A percentile compares a stretch with the other conserved stretches of the same genome.
These are phyloP conservation scores for Ariopsis seemanni DNA, from an alignment of 2,113 vertebrate genomes.

Conservation along the genomic window DNA sequence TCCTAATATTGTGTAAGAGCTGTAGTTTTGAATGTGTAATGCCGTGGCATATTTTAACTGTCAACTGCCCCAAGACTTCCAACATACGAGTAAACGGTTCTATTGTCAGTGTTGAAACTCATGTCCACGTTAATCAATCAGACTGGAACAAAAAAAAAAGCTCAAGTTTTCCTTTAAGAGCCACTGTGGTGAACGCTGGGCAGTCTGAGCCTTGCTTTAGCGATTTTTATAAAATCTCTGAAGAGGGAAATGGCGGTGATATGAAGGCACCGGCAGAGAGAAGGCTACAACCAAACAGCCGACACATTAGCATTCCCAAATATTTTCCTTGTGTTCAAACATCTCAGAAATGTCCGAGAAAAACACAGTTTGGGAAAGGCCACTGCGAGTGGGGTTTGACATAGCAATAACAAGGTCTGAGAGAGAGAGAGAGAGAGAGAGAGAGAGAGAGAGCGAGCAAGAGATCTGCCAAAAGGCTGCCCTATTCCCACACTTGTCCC, in stretches of 20 bases:
- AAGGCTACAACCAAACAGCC: slow-evolving; percentile 41
- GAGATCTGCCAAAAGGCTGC: slow-evolving; percentile 67
- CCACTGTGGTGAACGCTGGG: not conserved
- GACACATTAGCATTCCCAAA: slow-evolving; percentile 63
- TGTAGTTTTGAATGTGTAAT: no score
- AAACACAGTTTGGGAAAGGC: slow-evolving; percentile 68
- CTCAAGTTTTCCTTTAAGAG: slow-evolving; percentile 23
- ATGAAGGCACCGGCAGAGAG: slow-evolving; percentile 6
- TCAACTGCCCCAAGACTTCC: not conserved
- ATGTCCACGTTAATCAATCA: not conserved
- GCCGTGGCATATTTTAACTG: not conserved
- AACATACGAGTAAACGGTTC: not conserved
- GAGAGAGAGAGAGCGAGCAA: slow-evolving; percentile 22
- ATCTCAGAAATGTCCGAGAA: slow-evolving; percentile 73
- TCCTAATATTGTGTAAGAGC: not conserved
- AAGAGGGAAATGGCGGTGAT: slow-evolving; percentile 19
- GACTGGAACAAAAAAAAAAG: not conserved
- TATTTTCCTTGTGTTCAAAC: slow-evolving; percentile 69
- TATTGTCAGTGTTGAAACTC: not conserved
- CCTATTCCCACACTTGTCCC: slow-evolving; percentile 75
- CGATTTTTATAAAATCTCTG: slow-evolving; percentile 23
- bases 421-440: slow-evolving; percentile 41
- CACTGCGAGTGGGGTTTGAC: slow-evolving; percentile 65
- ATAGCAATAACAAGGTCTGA: slow-evolving; percentile 54
- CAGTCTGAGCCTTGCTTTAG: slow-evolving; percentile 25